Evolutionary conservation across 2,113 vertebrate species (phyloP).

Genomic region (Chloebia gouldiae): DNA sequence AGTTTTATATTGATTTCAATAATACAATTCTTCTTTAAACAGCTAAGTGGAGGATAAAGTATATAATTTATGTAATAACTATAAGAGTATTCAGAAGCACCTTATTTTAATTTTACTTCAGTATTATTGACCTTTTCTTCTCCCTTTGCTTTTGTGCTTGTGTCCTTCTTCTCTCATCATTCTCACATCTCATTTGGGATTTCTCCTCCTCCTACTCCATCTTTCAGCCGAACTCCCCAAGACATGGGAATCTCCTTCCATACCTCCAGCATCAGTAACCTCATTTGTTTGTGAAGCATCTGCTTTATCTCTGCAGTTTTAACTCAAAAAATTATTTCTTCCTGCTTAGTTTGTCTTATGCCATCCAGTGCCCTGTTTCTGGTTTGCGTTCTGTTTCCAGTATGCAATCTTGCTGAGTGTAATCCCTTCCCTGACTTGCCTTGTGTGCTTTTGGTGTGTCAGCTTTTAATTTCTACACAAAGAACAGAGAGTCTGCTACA

Average conservation of each 20-base stretch:
- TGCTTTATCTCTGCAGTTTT: neutral
- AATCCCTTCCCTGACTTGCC: neutral
- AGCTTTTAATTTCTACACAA: neutral
- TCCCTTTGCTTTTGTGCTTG: neutral
- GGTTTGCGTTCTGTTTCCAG: neutral
- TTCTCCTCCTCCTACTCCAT: neutral
- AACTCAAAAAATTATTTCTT: neutral
- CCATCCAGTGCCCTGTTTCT: neutral
- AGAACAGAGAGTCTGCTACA: neutral
- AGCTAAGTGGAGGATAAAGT: neutral
- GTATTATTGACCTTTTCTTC: neutral
- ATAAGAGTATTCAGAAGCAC: neutral
- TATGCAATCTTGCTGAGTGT: neutral
- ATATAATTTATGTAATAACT: neutral
- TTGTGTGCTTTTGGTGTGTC: neutral
- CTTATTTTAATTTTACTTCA: neutral
- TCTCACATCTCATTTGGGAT: neutral
- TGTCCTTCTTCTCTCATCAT: neutral
- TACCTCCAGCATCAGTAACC: neutral
- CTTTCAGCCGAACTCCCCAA: neutral
- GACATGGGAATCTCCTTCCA: neutral
- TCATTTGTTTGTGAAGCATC: neutral
- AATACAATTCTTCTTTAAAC: conserved; percentile 7
- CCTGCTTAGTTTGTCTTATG: neutral
- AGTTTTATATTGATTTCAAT: conserved; percentile 9